Conservation (phyloP, 2,888 invertebrate genomes). For the Conops quadrifasciatus region DNA sequence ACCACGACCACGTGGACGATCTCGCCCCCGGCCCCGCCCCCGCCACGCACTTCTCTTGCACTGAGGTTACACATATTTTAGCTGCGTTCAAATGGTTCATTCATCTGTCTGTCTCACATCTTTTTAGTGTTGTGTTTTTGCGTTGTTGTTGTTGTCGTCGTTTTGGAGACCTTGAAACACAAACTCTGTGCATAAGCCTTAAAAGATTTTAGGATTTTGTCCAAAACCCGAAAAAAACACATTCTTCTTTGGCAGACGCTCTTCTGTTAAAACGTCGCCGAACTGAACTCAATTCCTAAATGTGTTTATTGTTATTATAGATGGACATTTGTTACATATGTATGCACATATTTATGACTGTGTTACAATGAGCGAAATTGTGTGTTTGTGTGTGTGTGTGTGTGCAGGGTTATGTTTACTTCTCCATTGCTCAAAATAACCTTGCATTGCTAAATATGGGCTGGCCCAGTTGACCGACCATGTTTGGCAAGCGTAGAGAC, state of each 20-base stretch:
- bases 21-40: background rate
- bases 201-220: too few relatives aligned
- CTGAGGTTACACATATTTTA: too few relatives aligned
- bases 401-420: background rate
- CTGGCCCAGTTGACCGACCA: background rate
- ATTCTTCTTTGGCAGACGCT: slow-evolving; percentile 13
- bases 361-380: background rate
- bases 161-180: too few relatives aligned
- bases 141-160: too few relatives aligned
- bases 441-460: background rate
- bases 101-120: too few relatives aligned
- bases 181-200: too few relatives aligned
- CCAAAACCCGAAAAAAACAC: background rate
- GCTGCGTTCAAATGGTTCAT: too few relatives aligned
- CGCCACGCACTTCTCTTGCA: background rate
- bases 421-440: background rate
- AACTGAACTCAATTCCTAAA: background rate
- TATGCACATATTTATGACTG: slow-evolving; percentile 9
- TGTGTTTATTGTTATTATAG: too few relatives aligned
- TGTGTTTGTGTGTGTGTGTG: slow-evolving; percentile 13
- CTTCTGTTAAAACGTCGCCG: background rate
- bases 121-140: too few relatives aligned
- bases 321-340: background rate
- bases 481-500: slow-evolving; percentile 16
- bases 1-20: background rate